Evolutionary conservation across 2,113 vertebrate genomes (phyloP), one percentile per base, ranked within the genome.

Genomic region (Laterallus jamaicensis): DNA sequence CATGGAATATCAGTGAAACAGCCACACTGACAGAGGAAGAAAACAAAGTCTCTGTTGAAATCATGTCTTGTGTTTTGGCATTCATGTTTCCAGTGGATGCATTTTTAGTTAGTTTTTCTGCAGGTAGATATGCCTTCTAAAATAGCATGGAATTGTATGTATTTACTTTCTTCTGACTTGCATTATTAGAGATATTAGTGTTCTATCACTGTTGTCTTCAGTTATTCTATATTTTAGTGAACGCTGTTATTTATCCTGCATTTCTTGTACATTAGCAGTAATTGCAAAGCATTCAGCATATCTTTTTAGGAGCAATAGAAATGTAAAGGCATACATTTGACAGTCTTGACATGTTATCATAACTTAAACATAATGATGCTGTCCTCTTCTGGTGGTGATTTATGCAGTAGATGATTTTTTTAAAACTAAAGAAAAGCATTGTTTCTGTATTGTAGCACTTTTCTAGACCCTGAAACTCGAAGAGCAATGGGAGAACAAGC

Each of bases 401-500:
- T 32, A 80, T 66, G 74, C 31, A 85, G 68, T 95, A 80, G 49
- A 68, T 58, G 9, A 47, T 55, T 60, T 90, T 67, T 80, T 88
- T 29, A 54, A 19, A 49, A 86, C 63, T 90, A 7, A 58, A 82
- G 54, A 70, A 55, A 60, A 25, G 10, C 1, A n/a, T 52, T 93
- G n/a, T 92, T 93, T 96, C 29, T 97, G 5, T 88, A 32, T 87
- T 92, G 21, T 67, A 99, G 99, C 95, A 99, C 98, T 44, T 99
- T 99, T 96, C 97, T 99, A 88, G 99, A 99, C 88, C 94, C 98
- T 2, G 97, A 92, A 83, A 99, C 99, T 8, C 98, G 99, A 74
- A 98, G 95, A 95, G 98, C 98, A 1, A 99, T 99, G 99, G 99
- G 99, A 56, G 99, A 99, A 88, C 99, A 99, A 97, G 99, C 99